Base-by-base conservation (phyloP, 2,113 vertebrate species). In the Datnioides undecimradiatus region DNA sequence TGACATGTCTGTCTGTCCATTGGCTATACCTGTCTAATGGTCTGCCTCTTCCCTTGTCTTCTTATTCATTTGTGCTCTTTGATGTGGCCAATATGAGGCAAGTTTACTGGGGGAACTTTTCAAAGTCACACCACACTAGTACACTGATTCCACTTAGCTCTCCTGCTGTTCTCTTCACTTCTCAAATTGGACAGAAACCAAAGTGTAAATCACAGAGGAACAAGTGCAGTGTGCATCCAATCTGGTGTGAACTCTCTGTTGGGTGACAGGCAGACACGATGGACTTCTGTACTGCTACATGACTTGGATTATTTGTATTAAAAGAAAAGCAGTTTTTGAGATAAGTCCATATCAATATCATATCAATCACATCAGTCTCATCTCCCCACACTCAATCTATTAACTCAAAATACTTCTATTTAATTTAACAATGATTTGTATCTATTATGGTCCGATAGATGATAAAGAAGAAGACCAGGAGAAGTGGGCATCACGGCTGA, bases 141-240 rank as follows among this genome's bases (percentile, higher is more conserved):
- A 11, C 16, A 66, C 66, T 60, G 73, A 60, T 73, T 88, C 34
- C 62, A 55, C 74, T 80, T 51, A 43, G 60, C 65, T 71, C 66
- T 9, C 68, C 76, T 12, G 73, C 82, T 86, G 80, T 66, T 88
- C 74, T 82, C 78, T 82, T 82, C 71, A 58, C 60, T 64, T 60
- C 64, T 54, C 49, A 74, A 46, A 57, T 41, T 87, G 57, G 46
- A 80, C 55, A 0, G 2, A 60, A 87, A 83, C 63, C 54, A 65
- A 78, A 80, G 76, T 60, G 67, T 0, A 66, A 88, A 81, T 71
- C 49, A 64, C 48, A 10, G 54, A 80, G 55, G 14, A 82, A 67
- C 13, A 9, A 79, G 72, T 65, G 73, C 71, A 69, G 62, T 25
- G 43, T 65, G 59, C 54, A 48, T 76, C 51, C 31, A 13, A 48